Evolutionary conservation across 53 echinoderm and acorn worm genomes (phyloP).

Genomic region (Stichopus horrens): DNA sequence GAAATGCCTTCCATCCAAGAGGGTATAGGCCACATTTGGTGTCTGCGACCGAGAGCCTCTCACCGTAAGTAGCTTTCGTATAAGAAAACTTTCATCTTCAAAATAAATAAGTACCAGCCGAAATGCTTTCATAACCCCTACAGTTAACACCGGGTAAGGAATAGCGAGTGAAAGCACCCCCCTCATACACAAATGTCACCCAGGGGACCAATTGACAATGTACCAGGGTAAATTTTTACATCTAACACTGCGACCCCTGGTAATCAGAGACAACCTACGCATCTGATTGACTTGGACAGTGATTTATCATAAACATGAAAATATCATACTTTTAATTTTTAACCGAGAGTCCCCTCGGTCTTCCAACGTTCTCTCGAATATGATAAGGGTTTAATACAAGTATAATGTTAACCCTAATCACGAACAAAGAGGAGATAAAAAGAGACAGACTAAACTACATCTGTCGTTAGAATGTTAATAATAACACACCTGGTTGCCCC

Average conservation of each 20-base stretch:
- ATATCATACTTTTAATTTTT: too few species aligned
- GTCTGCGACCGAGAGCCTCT: too few species aligned
- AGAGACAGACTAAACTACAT: background rate
- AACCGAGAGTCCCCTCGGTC: too few species aligned
- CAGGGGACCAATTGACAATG: slow-evolving; percentile 39
- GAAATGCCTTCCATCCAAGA: too few species aligned
- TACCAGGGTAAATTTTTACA: slow-evolving; percentile 1
- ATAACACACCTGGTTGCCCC: slow-evolving; percentile 8
- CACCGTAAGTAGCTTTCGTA: too few species aligned
- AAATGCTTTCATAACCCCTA: background rate
- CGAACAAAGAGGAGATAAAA: too few species aligned
- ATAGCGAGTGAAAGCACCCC: background rate
- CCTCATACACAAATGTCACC: slow-evolving; percentile 1
- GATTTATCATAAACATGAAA: slow-evolving; percentile 11
- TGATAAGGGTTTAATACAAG: too few species aligned
- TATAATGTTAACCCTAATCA: too few species aligned
- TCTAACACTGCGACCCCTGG: slow-evolving; percentile 33
- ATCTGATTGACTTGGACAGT: background rate
- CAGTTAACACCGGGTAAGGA: background rate
- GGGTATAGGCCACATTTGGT: too few species aligned
- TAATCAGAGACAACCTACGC: background rate
- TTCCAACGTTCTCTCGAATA: too few species aligned
- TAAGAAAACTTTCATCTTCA: too few species aligned
- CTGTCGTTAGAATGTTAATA: background rate
- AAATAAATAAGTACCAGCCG: too few species aligned